phyloP scores from a whole-genome alignment of 2,797 vertebrate species.

The Bucorvus abyssinicus region DNA sequence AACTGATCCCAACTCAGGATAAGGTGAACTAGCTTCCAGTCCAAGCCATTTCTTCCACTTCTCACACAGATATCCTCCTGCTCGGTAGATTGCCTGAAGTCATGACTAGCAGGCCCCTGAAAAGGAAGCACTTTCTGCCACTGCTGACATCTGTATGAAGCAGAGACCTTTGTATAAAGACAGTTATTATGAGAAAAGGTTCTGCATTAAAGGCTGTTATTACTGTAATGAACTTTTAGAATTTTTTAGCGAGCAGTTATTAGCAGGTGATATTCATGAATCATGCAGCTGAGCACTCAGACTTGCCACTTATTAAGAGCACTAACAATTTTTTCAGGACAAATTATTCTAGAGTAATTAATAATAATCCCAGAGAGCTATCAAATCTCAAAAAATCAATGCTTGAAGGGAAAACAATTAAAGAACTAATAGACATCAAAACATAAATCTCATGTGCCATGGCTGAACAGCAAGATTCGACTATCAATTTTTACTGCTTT shows the following conservation, averaged over 20 bases:
- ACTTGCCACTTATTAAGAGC: constrained; percentile 18
- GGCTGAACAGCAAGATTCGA: constrained; percentile 4
- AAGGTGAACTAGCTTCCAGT: background rate
- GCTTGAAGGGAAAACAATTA: constrained; percentile 62
- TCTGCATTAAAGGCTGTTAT: constrained; percentile 53
- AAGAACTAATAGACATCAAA: constrained; percentile 50
- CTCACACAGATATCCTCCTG: background rate
- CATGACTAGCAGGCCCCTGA: background rate
- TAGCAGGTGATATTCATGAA: constrained; percentile 55
- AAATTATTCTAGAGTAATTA: constrained; percentile 60
- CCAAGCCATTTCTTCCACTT: background rate
- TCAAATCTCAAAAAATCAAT: constrained; percentile 59
- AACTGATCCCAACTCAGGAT: background rate
- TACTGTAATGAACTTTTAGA: constrained; percentile 41
- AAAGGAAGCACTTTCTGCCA: background rate
- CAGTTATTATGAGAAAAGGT: background rate
- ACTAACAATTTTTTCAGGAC: constrained; percentile 26
- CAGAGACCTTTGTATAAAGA: background rate
- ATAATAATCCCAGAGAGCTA: constrained; percentile 44
- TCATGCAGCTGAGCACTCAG: constrained; percentile 28
- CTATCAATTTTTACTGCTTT: constrained; percentile 23
- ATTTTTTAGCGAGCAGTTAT: constrained; percentile 59
- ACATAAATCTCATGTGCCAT: constrained; percentile 18
- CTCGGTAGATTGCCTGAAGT: background rate
- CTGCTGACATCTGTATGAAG: background rate